Conservation (phyloP, 1,140 invertebrate species). For the Neuroterus valhalla region DNA sequence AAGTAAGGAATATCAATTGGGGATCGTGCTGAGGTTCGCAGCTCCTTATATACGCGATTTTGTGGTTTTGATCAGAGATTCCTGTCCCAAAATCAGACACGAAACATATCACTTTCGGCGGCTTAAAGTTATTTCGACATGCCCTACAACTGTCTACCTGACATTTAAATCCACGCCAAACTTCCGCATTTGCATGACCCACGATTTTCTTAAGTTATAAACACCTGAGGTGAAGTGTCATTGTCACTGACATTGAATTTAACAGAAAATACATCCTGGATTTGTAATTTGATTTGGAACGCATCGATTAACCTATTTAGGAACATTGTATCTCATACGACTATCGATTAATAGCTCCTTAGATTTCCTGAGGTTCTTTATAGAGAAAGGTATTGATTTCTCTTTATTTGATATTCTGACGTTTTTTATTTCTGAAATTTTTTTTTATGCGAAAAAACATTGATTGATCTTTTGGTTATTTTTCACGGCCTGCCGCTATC, state of each 20-base stretch:
- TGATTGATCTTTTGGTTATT: too few relatives aligned
- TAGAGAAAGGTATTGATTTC: too few relatives aligned
- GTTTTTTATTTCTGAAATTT: too few relatives aligned
- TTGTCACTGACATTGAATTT: constrained; percentile 17
- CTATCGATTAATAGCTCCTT: too few relatives aligned
- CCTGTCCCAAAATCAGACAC: constrained; percentile 48
- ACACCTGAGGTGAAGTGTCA: background rate
- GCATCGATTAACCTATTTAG: too few relatives aligned
- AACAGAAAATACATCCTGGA: background rate
- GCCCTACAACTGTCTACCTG: constrained; percentile 64
- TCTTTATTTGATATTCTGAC: too few relatives aligned
- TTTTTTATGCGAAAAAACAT: too few relatives aligned
- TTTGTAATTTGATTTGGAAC: too few relatives aligned
- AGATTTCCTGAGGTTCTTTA: too few relatives aligned
- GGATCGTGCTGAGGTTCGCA: constrained; percentile 32
- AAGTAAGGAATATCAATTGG: constrained; percentile 15
- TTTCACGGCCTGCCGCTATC: too few relatives aligned
- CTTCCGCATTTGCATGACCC: constrained; percentile 1
- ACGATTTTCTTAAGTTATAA: background rate
- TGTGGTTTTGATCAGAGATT: background rate
- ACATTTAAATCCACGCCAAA: constrained; percentile 36
- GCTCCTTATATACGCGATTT: constrained; percentile 59
- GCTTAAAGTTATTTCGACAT: constrained; percentile 53
- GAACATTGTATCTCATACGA: too few relatives aligned
- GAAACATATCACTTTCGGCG: constrained; percentile 68